These are phyloP conservation scores for Ciconia maguari DNA, from an alignment of 2,113 vertebrate species.

Conservation along the genomic window DNA sequence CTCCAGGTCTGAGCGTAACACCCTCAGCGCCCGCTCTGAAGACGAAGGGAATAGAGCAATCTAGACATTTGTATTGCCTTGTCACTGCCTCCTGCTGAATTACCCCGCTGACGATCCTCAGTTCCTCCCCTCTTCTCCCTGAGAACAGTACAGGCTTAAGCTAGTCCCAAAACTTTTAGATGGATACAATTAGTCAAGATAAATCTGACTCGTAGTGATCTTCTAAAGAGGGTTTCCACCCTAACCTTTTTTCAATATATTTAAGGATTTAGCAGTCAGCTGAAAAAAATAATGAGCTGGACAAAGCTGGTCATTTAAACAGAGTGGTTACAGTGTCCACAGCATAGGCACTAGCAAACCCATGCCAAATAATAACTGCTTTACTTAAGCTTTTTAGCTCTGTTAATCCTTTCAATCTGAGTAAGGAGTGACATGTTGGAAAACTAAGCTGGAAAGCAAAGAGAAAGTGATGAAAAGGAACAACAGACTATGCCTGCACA, in stretches of 20 bases:
- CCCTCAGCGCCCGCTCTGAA: neutral
- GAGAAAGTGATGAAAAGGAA: neutral
- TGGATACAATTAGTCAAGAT: neutral
- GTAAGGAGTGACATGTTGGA: neutral
- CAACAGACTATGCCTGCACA: neutral
- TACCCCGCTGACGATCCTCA: neutral
- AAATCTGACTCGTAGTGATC: neutral
- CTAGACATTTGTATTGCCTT: neutral
- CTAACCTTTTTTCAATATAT: neutral
- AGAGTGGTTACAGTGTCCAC: neutral
- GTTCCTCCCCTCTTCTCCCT: neutral
- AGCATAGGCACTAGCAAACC: neutral
- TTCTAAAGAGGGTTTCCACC: neutral
- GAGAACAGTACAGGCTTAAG: neutral
- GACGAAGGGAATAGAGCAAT: neutral
- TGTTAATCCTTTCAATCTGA: constrained; percentile 6
- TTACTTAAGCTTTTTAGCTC: constrained; percentile 19
- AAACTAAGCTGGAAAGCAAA: neutral
- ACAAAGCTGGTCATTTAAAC: neutral
- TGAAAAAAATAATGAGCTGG: neutral
- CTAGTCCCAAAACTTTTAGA: neutral
- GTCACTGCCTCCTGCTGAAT: neutral
- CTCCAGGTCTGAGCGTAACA: neutral
- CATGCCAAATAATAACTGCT: neutral
- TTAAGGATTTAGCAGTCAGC: neutral